Evolutionary conservation across 2,888 invertebrate species (phyloP).

Genomic region (Ectropis crepuscularia): DNA sequence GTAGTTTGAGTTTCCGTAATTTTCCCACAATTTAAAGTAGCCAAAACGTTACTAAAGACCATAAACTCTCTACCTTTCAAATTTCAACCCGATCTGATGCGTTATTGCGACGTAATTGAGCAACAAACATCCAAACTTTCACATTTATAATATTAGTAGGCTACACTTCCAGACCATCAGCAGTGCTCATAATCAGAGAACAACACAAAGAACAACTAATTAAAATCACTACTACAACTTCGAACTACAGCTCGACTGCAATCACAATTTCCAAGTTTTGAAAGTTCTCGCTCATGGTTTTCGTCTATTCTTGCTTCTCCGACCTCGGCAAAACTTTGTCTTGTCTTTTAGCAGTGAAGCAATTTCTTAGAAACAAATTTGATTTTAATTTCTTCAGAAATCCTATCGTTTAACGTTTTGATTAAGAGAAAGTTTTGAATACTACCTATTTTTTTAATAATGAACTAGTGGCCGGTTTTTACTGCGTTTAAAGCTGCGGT

Average conservation of each 20-base stretch:
- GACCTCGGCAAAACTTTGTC: constrained; percentile 39
- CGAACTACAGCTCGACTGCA: constrained; percentile 41
- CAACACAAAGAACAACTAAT: constrained; percentile 11
- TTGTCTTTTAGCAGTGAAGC: constrained; percentile 40
- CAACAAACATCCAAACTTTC: too few relatives aligned
- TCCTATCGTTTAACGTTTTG: constrained; percentile 26
- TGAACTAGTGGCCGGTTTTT: too few relatives aligned
- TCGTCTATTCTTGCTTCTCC: constrained; percentile 39
- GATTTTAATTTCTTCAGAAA: constrained; percentile 28
- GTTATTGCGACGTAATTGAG: too few relatives aligned
- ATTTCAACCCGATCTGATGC: too few relatives aligned
- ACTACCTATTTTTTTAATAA: too few relatives aligned
- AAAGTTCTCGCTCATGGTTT: constrained; percentile 37
- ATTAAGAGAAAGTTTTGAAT: constrained; percentile 22
- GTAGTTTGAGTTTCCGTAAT: too few relatives aligned
- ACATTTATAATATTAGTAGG: too few relatives aligned
- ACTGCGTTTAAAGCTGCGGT: too few relatives aligned
- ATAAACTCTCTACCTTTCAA: too few relatives aligned
- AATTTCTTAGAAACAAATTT: constrained; percentile 40
- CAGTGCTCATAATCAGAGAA: constrained; percentile 18
- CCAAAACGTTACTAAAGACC: too few relatives aligned
- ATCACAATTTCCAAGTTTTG: constrained; percentile 41
- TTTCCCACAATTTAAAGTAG: too few relatives aligned
- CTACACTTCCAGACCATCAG: too few relatives aligned
- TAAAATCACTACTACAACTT: constrained; percentile 28